Percentiles rank a stretch among this genome's conserved stretches.
Conservation (phyloP, 2,888 invertebrate genomes). For the Diaperis boleti region DNA sequence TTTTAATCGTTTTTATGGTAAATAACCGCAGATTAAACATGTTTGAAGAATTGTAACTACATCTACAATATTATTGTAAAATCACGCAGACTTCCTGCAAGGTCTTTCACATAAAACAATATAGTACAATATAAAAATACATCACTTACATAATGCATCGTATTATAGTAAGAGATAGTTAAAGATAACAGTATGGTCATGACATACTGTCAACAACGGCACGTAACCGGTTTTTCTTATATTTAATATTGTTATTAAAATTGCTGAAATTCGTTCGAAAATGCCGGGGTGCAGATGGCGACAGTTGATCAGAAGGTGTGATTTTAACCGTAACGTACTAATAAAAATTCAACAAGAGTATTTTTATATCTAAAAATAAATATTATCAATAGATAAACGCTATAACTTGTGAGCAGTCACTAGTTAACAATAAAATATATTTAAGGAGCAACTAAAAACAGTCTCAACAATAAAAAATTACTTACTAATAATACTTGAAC, state of each 20-base stretch:
- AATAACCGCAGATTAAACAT: background rate
- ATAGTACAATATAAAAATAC: background rate
- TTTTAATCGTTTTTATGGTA: background rate
- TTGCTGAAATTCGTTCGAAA: too few relatives aligned
- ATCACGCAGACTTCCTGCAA: background rate
- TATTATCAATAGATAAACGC: constrained; percentile 26
- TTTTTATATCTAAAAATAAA: constrained; percentile 34
- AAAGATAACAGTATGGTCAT: background rate
- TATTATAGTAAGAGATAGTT: background rate
- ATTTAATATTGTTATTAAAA: too few relatives aligned
- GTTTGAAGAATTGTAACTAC: background rate
- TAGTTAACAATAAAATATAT: constrained; percentile 13
- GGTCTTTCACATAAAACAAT: background rate
- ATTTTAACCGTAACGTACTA: too few relatives aligned
- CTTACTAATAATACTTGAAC: background rate
- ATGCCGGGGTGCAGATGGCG: background rate
- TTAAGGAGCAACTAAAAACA: background rate
- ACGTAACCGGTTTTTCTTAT: background rate
- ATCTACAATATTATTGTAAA: background rate
- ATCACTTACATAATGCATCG: background rate
- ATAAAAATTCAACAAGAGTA: constrained; percentile 33
- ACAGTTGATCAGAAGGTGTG: too few relatives aligned
- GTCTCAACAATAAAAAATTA: constrained; percentile 5
- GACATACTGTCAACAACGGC: background rate
- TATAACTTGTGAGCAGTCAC: constrained; percentile 34